These are phyloP conservation scores for Pentalonia nigronervosa DNA, from an alignment of 1,140 invertebrate genomes.

Conservation along the genomic window DNA sequence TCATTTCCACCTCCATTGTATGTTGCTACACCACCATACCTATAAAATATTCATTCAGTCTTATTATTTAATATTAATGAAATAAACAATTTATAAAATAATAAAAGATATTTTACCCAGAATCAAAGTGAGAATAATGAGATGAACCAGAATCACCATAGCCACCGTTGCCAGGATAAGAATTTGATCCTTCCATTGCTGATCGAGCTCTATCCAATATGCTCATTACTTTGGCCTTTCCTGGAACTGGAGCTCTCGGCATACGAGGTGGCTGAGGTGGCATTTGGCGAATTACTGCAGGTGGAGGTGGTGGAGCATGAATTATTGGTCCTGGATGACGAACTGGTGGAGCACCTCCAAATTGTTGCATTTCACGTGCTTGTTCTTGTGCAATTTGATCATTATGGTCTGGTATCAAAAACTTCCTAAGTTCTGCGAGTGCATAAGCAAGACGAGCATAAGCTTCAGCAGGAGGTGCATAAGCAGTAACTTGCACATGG, in stretches of 20 bases:
- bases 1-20: conserved; percentile 54
- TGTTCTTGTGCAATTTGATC: conserved; percentile 83
- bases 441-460: conserved; percentile 91
- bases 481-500: conserved; percentile 90
- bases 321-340: conserved; percentile 61
- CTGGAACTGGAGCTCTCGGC: conserved; percentile 65
- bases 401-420: conserved; percentile 73
- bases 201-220: conserved; percentile 81
- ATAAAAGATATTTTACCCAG: conserved; percentile 36
- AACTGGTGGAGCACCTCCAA: conserved; percentile 62
- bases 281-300: conserved; percentile 64
- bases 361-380: conserved; percentile 75
- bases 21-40: conserved; percentile 53
- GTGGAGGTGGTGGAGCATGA: conserved; percentile 65
- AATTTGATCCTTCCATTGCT: conserved; percentile 73
- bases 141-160: conserved; percentile 44
- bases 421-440: conserved; percentile 74
- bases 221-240: conserved; percentile 77
- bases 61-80: not conserved
- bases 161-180: conserved; percentile 38
- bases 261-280: conserved; percentile 64
- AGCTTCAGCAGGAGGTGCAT: conserved; percentile 88
- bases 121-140: conserved; percentile 57
- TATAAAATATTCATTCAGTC: not conserved
- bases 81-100: not conserved